These are phyloP conservation scores for Tragelaphus oryx DNA, from an alignment of 2,797 vertebrate genomes.

Conservation along the genomic window DNA sequence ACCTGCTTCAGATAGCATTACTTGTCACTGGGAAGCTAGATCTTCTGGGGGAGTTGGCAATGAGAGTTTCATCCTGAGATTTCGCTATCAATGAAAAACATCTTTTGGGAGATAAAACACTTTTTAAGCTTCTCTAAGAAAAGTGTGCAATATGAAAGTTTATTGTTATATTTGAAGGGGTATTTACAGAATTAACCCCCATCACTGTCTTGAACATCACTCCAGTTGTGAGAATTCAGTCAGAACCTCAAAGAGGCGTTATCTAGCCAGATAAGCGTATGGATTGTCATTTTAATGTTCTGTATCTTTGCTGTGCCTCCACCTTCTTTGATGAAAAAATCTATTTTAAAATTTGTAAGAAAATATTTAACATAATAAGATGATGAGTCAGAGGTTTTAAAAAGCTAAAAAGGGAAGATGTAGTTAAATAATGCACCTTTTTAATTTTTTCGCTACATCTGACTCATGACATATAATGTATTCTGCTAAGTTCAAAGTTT, in stretches of 20 bases:
- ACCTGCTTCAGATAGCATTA: background rate
- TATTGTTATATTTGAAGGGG: slow-evolving; percentile 23
- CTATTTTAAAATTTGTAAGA: slow-evolving; percentile 63
- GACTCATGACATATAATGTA: slow-evolving; percentile 78
- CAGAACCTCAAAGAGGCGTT: slow-evolving; percentile 36
- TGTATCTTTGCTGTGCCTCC: slow-evolving; percentile 36
- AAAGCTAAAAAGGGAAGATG: slow-evolving; percentile 71
- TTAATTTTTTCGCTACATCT: slow-evolving; percentile 75
- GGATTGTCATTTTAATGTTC: slow-evolving; percentile 24
- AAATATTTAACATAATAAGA: slow-evolving; percentile 73
- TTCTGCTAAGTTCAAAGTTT: slow-evolving; percentile 82
- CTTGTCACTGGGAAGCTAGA: background rate
- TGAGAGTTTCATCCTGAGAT: background rate
- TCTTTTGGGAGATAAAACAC: background rate
- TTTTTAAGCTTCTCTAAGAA: background rate
- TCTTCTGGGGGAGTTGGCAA: background rate
- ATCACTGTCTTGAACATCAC: background rate
- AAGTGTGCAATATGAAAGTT: background rate
- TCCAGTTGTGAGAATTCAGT: slow-evolving; percentile 26
- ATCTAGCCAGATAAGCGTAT: background rate
- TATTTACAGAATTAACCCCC: background rate
- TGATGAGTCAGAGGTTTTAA: slow-evolving; percentile 76
- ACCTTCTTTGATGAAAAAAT: slow-evolving; percentile 54
- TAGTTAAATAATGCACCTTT: slow-evolving; percentile 71
- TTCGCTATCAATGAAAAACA: background rate